These are phyloP conservation scores for Ataeniobius toweri DNA, from an alignment of 2,797 vertebrate species.

Conservation along the genomic window DNA sequence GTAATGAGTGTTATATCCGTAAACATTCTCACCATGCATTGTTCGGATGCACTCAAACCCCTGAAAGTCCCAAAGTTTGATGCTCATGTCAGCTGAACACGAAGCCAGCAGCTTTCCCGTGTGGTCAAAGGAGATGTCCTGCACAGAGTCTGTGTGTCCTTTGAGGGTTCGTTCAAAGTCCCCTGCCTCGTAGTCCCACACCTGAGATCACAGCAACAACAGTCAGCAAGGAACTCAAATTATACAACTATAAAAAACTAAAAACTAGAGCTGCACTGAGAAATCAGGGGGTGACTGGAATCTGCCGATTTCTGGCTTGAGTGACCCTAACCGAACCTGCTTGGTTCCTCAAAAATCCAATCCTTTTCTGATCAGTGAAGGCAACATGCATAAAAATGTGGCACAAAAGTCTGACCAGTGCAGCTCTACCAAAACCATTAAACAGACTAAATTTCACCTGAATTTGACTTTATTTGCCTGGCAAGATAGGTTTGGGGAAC, in stretches of 20 bases:
- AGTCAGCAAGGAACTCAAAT: neutral
- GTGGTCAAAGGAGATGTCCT: conserved; percentile 99
- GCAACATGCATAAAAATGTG: neutral
- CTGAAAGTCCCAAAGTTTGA: conserved; percentile 99
- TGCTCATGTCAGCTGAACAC: conserved; percentile 99
- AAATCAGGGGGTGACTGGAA: neutral
- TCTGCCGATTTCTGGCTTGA: no score
- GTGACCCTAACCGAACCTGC: no score
- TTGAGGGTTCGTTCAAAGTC: conserved; percentile 99
- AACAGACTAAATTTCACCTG: neutral
- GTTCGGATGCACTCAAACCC: conserved; percentile 99
- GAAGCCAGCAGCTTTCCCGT: conserved; percentile 97
- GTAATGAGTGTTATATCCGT: neutral
- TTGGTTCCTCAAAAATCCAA: no score
- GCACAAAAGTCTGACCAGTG: neutral
- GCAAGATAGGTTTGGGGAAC: neutral
- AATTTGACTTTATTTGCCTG: neutral
- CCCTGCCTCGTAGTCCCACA: conserved; percentile 99
- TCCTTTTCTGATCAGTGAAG: neutral
- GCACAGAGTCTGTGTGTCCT: conserved; percentile 99
- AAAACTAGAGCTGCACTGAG: neutral
- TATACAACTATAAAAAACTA: neutral
- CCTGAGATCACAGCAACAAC: conserved; percentile 75
- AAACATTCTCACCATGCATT: conserved; percentile 91
- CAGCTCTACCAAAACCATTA: neutral